Evolutionary conservation across 2,888 invertebrate genomes (phyloP).

Genomic region (Eupithecia subumbrata): DNA sequence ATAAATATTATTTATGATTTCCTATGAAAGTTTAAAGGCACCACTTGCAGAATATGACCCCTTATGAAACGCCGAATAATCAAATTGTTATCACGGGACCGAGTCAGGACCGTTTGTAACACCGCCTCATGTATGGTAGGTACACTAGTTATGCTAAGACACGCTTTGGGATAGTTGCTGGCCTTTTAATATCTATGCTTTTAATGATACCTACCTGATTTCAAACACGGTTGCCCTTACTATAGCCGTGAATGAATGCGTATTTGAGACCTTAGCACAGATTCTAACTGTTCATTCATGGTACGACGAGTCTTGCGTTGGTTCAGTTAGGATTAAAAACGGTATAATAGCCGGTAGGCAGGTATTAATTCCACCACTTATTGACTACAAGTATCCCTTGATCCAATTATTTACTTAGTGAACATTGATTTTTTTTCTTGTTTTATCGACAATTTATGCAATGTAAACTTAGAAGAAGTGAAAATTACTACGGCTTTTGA

Average conservation of each 20-base stretch:
- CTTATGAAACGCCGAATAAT: conserved; percentile 57
- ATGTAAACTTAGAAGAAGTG: background rate
- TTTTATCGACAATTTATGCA: background rate
- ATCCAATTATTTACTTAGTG: background rate
- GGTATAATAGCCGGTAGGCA: background rate
- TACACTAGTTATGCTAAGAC: conserved; percentile 53
- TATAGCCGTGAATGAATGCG: conserved; percentile 7
- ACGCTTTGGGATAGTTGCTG: conserved; percentile 48
- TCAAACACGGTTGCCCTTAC: background rate
- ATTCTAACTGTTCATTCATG: conserved; percentile 14
- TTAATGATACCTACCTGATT: background rate
- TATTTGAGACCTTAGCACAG: conserved; percentile 11
- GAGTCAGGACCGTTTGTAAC: conserved; percentile 55
- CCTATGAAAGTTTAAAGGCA: background rate
- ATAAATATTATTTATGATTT: background rate
- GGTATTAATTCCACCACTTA: background rate
- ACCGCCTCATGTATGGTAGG: conserved; percentile 46
- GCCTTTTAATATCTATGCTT: conserved; percentile 11
- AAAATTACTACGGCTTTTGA: background rate
- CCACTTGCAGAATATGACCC: conserved; percentile 10
- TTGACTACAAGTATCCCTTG: background rate
- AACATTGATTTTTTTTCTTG: too few species aligned
- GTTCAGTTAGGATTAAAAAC: background rate
- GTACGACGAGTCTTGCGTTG: background rate
- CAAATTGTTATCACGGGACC: conserved; percentile 67